Evolutionary conservation across 2,888 invertebrate genomes (phyloP), one percentile per base, ranked within the genome.

Genomic region (Hirtodrosophila confusa): DNA sequence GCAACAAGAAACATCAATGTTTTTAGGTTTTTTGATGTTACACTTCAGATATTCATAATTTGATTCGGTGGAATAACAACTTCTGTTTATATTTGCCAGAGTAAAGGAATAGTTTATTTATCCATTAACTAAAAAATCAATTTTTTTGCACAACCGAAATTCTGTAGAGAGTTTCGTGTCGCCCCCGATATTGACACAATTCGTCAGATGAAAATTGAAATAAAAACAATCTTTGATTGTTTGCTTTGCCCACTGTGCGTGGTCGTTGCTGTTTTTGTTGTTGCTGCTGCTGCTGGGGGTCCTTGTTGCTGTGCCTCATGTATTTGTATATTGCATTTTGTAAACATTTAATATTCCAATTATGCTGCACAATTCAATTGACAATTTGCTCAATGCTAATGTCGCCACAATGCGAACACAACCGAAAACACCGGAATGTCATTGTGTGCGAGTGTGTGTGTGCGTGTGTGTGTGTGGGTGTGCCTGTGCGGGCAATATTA

Each of bases 311-410:
- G 39, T 29, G 63, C 54, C 54, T 27, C 39, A 47, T 65, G 76
- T 76, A 78, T 80, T 80, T 78, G 84, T 74, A 78, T 82, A 71
- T 82, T 85, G 76, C 63, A 74, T 85, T 85, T 82, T 83, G 86
- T 86, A 86, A 84, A 84, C 84, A 84, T 84, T 84, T 84, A 86
- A 84, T 84, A 86, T 83, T 84, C 86, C 84, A 84, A 86, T 86
- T 84, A 84, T 83, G 78, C 73, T 62, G 69, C 77, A 80, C 84
- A 84, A 84, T 86, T 84, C 70, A 86, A 86, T 83, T 78, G 84
- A 67, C 78, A 78, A 80, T 84, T 72, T 63, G 69, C 73, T 75
- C 74, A 62, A 69, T 74, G 75, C 74, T 65, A 74, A 74, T 74
- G 66, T 58, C 51, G 61, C 69, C 74, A 69, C 74, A 73, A 69